Base-by-base conservation (phyloP, 2,113 vertebrate genomes). In the Arenaria interpres region DNA sequence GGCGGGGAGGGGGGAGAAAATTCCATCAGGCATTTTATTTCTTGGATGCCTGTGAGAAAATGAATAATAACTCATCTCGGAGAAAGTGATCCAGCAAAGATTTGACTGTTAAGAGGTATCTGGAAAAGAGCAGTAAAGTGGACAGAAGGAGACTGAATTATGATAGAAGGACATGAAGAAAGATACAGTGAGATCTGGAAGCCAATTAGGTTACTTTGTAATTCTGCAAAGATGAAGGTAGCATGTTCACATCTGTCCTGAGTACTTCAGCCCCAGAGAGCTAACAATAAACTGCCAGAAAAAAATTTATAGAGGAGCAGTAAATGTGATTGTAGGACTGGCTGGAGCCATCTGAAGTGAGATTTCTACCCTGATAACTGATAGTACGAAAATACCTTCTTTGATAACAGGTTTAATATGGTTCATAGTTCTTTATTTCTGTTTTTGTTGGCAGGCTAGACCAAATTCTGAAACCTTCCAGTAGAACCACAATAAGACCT, bases 21-120 rank as follows among this genome's bases (percentile, higher is more conserved):
- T 66, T 79, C 77, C 43, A 92, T 75, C 84, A 91, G 39, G 74
- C 73, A 79, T 94, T 93, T 93, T 91, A 95, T 95, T 91, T 94
- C 91, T 92, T 76, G 39, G 39, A 87, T 82, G 84, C 66, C 62
- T 94, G 63, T 85, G 74, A 91, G 56, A 94, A 96, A 93, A 88
- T 45, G 59, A 95, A 87, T 93, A 95, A 90, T 90, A 94, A 96
- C 76, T 95, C 53, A 68, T 48, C 69, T 66, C 24, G 48, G 51
- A 39, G 45, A 88, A 93, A 94, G 57, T 16, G 73, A 97, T 91
- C 73, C 74, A 91, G 73, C 43, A 92, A 92, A 93, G 69, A 88
- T 89, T 76, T 2, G 1, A 69, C 4, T 73, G 71, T n/a, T 69
- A 88, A 81, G 54, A 94, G 77, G 45, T 74, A 89, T 45, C 77